These are phyloP conservation scores for Neoarius graeffei DNA, from an alignment of 2,113 vertebrate genomes.

Conservation along the genomic window DNA sequence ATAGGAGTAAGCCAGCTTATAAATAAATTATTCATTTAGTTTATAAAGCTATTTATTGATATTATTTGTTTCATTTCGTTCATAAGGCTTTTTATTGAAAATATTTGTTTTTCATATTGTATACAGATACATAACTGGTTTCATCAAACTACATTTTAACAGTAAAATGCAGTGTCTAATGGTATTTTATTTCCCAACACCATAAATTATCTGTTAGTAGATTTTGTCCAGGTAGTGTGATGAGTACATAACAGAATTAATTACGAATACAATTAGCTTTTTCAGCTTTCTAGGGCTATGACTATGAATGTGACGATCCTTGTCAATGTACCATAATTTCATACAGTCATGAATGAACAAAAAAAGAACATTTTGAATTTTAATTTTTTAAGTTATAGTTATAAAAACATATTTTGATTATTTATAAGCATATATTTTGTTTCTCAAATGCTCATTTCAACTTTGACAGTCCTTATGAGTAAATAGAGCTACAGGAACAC, in stretches of 20 bases:
- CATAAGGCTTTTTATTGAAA: neutral
- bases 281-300: no score
- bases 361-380: no score
- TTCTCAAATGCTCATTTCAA: neutral
- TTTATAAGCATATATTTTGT: neutral
- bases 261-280: no score
- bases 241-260: no score
- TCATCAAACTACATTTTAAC: neutral
- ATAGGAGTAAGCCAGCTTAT: neutral
- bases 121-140: neutral
- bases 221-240: no score
- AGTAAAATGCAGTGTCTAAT: neutral
- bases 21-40: neutral
- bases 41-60: neutral
- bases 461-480: neutral
- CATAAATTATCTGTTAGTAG: neutral
- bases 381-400: no score
- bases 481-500: neutral
- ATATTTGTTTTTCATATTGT: neutral
- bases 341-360: no score
- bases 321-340: no score
- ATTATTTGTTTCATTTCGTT: neutral
- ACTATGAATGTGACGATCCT: no score
- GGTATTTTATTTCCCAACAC: neutral
- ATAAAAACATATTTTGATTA: neutral